Base-by-base conservation (phyloP, 2,888 invertebrate species). In the Steinernema scapterisci region DNA sequence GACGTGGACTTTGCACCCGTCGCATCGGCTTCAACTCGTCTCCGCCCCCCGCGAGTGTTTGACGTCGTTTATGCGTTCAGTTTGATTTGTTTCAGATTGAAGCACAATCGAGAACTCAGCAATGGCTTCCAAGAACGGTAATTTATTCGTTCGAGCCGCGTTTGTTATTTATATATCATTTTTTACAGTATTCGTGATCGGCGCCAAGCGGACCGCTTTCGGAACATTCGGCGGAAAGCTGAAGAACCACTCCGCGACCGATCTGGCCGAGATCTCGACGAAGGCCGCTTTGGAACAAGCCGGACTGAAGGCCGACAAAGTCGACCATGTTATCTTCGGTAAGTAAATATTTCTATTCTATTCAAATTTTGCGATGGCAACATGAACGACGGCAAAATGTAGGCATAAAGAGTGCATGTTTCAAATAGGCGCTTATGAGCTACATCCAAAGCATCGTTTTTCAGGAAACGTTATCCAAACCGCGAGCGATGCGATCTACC, bases 261-360 rank as follows among this genome's bases (percentile, higher is more conserved):
- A 88, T 48, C 89, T 97, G 77, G 94, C 94, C 88, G 92, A 92
- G 19, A 89, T 92, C 13, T 88, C 89, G 5, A 81, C 87, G 13
- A 82, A 85, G 74, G 88, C 86, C 43, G 88, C 88, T 16, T 73
- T 89, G 16, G 48, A 77, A 46, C 94, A 94, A 0, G 91, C 92
- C 0, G 92, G 91, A 79, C 90, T 97, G 0, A 91, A 92, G 43
- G 95, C 95, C 0, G 93, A 94, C 80, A 90, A 92, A 83, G 91
- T 97, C 73, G 95, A 95, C 89, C 92, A 93, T 0, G 93, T 95
- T 13, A 90, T 93, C 54, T 92, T 97, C 82, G 97, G 97, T 45
- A 93, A 71, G 70, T 51, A n/a, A n/a, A n/a, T n/a, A n/a, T n/a
- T n/a, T n/a, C n/a, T n/a, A n/a, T n/a, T n/a, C n/a, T n/a, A n/a